These are phyloP conservation scores for Cromileptes altivelis DNA, from an alignment of 2,113 vertebrate genomes.

Conservation along the genomic window DNA sequence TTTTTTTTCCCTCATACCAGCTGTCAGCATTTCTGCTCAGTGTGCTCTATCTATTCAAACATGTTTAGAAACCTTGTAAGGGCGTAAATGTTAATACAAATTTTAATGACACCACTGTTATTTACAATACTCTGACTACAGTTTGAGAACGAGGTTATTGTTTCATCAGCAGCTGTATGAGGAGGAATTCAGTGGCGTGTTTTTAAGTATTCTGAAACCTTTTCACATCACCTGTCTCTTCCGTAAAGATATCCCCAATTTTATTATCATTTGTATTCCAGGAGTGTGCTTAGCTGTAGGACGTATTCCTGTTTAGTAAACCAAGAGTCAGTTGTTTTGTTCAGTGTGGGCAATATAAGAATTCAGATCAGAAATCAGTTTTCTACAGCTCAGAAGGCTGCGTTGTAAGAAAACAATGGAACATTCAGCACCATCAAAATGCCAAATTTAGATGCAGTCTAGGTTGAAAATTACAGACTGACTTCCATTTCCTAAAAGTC, in stretches of 20 bases:
- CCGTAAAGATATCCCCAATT: not conserved
- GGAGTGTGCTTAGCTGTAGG: not conserved
- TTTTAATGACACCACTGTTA: slow-evolving; percentile 11
- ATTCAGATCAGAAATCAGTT: not conserved
- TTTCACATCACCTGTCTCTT: not conserved
- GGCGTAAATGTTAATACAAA: slow-evolving; percentile 23
- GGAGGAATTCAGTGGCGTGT: not conserved
- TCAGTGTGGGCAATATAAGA: not conserved
- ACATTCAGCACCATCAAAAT: not conserved
- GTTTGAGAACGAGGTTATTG: not conserved
- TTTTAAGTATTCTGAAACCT: not conserved
- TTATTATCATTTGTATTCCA: not conserved
- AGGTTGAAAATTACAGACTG: not conserved
- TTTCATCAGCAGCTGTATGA: not conserved
- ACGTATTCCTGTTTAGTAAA: not conserved
- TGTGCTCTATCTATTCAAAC: not conserved
- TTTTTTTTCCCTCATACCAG: slow-evolving; percentile 14
- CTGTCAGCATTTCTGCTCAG: slow-evolving; percentile 20
- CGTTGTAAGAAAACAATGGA: not conserved
- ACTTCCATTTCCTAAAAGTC: slow-evolving; percentile 1
- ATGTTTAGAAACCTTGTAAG: not conserved
- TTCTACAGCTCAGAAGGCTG: not conserved
- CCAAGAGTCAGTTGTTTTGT: not conserved
- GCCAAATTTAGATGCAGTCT: not conserved
- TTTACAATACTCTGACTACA: not conserved